Evolutionary conservation across 2,113 vertebrate species (phyloP).

Genomic region (Theristicus caerulescens): DNA sequence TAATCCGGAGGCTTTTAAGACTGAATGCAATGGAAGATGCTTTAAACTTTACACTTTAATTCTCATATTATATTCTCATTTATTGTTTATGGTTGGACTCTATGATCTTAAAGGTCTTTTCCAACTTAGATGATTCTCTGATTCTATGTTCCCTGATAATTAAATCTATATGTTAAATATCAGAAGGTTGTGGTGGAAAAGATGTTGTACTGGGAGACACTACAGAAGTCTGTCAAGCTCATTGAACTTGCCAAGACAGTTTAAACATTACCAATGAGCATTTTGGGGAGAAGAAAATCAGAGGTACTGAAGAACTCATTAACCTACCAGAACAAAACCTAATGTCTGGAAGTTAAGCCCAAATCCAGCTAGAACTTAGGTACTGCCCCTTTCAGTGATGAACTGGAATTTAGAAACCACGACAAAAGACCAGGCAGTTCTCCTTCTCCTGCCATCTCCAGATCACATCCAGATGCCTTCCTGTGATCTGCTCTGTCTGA

Average conservation of each 20-base stretch:
- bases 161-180: not conserved
- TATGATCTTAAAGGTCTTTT: not conserved
- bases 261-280: not conserved
- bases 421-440: not conserved
- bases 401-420: not conserved
- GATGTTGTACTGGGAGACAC: not conserved
- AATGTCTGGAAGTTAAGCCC: not conserved
- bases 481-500: not conserved
- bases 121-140: not conserved
- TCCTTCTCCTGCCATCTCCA: not conserved
- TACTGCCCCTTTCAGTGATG: not conserved
- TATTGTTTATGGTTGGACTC: accelerated
- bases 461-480: not conserved
- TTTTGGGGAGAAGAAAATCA: not conserved
- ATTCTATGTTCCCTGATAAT: not conserved
- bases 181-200: not conserved
- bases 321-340: not conserved
- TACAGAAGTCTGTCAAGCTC: not conserved
- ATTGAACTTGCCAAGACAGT: not conserved
- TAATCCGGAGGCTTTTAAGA: not conserved
- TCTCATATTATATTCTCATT: not conserved
- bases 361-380: not conserved
- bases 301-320: not conserved
- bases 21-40: not conserved
- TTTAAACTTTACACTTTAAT: not conserved